Percentiles rank a stretch among this genome's conserved stretches.
phyloP scores from a whole-genome alignment of 2,888 invertebrate genomes.

The Cantharis rustica region DNA sequence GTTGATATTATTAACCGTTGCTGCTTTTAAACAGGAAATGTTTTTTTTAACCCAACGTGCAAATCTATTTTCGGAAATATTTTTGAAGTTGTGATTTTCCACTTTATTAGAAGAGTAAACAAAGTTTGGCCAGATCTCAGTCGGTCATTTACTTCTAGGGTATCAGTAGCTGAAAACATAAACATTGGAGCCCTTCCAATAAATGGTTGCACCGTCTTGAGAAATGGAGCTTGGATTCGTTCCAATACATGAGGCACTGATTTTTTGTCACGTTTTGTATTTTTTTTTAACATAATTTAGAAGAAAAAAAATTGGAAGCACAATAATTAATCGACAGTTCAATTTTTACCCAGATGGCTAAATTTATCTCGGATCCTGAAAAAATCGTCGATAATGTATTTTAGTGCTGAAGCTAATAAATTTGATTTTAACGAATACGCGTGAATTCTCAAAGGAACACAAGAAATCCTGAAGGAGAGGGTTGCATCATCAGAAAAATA shows the following conservation, averaged over 20 bases:
- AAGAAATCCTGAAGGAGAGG: conserved; percentile 1
- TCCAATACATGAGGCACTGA: background rate
- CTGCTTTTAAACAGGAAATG: background rate
- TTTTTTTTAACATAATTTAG: background rate
- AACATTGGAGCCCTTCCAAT: background rate
- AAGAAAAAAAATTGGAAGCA: background rate
- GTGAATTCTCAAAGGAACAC: background rate
- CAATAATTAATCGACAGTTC: background rate
- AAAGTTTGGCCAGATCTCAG: background rate
- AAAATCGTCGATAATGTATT: background rate
- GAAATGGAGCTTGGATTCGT: background rate
- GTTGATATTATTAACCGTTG: background rate
- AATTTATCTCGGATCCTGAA: background rate
- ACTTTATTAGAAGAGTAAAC: background rate
- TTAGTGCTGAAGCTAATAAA: background rate
- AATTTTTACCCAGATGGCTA: background rate
- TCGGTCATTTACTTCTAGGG: background rate
- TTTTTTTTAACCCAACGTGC: background rate
- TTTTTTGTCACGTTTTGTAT: background rate
- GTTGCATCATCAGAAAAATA: conserved; percentile 18
- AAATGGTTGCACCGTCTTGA: background rate
- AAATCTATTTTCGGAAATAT: background rate
- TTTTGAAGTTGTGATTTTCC: background rate
- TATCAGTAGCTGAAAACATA: background rate
- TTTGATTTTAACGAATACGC: conserved; percentile 12